A percentile compares a stretch with the other conserved stretches of the same genome.
Evolutionary conservation across 1,140 invertebrate species (phyloP).

Genomic region (Psix sp.): DNA sequence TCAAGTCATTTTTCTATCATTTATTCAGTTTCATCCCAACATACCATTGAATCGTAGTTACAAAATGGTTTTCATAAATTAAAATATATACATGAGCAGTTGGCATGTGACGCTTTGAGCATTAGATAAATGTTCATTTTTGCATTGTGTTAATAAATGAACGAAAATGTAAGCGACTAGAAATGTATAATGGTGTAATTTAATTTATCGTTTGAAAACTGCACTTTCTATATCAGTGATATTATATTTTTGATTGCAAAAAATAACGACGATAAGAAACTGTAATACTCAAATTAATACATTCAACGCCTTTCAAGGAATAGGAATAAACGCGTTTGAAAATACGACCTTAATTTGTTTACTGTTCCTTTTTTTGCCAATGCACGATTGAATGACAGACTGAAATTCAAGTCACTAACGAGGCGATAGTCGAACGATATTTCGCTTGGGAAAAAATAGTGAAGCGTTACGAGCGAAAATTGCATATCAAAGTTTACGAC

Average conservation of each 20-base stretch:
- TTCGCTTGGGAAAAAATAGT: constrained; percentile 29
- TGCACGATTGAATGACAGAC: constrained; percentile 36
- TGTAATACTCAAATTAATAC: too few relatives aligned
- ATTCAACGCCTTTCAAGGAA: too few relatives aligned
- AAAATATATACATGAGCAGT: constrained; percentile 55
- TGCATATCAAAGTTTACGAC: constrained; percentile 54
- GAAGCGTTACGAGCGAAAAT: constrained; percentile 41
- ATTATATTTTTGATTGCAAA: too few relatives aligned
- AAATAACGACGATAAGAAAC: constrained; percentile 6
- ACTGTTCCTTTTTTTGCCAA: constrained; percentile 43
- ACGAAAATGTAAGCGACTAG: too few relatives aligned
- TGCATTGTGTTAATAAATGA: constrained; percentile 17
- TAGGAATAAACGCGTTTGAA: constrained; percentile 6
- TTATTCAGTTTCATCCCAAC: constrained; percentile 34
- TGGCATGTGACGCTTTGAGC: constrained; percentile 53
- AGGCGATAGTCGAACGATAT: constrained; percentile 39
- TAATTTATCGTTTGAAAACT: too few relatives aligned
- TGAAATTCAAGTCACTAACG: constrained; percentile 56
- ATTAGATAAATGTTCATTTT: constrained; percentile 44
- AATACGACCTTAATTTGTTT: constrained; percentile 58
- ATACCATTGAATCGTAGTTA: constrained; percentile 35
- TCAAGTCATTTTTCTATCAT: constrained; percentile 36
- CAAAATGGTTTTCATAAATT: constrained; percentile 39
- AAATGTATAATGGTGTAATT: too few relatives aligned
- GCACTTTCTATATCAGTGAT: too few relatives aligned